These are phyloP conservation scores for Aphaenogaster rudis DNA, from an alignment of 1,140 invertebrate genomes.

Conservation along the genomic window DNA sequence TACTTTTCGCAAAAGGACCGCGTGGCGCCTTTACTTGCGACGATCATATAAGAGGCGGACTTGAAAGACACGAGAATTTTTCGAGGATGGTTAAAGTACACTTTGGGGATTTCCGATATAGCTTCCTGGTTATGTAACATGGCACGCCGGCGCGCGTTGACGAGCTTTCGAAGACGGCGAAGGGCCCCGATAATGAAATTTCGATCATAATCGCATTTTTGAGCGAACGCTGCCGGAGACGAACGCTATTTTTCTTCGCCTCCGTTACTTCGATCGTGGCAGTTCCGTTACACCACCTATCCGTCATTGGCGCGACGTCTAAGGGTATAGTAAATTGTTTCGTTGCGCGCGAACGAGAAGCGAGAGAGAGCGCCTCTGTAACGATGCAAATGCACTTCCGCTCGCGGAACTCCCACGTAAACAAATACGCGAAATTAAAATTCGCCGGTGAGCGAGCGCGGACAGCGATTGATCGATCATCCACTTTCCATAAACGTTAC, in stretches of 20 bases:
- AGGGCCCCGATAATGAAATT: conserved; percentile 53
- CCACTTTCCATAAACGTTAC: conserved; percentile 65
- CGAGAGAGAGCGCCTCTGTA: conserved; percentile 11
- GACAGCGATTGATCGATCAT: conserved; percentile 65
- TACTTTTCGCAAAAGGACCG: conserved; percentile 13
- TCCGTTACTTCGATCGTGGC: conserved; percentile 14
- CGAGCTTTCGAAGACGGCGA: conserved; percentile 33
- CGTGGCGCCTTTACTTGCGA: conserved; percentile 11
- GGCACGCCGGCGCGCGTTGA: conserved; percentile 31
- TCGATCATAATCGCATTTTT: conserved; percentile 62
- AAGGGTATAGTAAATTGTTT: conserved; percentile 61
- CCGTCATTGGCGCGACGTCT: conserved; percentile 56
- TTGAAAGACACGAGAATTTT: conserved; percentile 40
- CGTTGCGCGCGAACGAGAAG: conserved; percentile 33
- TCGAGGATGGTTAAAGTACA: conserved; percentile 46
- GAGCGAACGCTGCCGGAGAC: conserved; percentile 20
- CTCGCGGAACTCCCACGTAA: conserved; percentile 32
- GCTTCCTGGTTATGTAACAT: conserved; percentile 33
- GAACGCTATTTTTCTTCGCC: conserved; percentile 53
- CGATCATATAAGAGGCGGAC: conserved; percentile 7
- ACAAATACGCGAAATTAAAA: conserved; percentile 64
- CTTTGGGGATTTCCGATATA: conserved; percentile 41
- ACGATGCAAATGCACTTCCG: conserved; percentile 61
- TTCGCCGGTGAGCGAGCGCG: conserved; percentile 51
- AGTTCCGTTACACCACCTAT: conserved; percentile 41